Evolutionary conservation across 1,140 invertebrate species (phyloP).

Genomic region (Choristoneura fumiferana): DNA sequence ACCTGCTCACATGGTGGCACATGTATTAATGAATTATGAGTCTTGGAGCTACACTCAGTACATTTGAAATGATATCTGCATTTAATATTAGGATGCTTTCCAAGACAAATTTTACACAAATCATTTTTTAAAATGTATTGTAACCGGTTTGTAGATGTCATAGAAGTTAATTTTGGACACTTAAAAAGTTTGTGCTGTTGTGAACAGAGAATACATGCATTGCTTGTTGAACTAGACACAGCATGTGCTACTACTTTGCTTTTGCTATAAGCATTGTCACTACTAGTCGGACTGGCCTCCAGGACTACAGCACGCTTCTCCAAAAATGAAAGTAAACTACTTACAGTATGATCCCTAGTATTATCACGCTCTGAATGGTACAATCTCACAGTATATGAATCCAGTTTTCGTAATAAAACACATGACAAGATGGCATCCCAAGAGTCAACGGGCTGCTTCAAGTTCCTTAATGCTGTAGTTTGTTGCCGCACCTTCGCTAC

Average conservation of each 20-base stretch:
- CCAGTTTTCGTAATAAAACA: slow-evolving; percentile 15
- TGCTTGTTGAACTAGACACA: too few species aligned
- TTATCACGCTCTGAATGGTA: slow-evolving; percentile 9
- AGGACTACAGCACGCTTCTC: neutral
- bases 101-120: slow-evolving; percentile 22
- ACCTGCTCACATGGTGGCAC: too few species aligned
- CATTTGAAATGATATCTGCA: slow-evolving; percentile 20
- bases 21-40: slow-evolving; percentile 17
- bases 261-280: neutral
- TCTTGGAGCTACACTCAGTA: neutral
- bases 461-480: neutral
- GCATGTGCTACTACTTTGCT: neutral
- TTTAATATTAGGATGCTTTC: slow-evolving; percentile 1
- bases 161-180: neutral
- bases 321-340: neutral
- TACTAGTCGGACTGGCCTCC: neutral
- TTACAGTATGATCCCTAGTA: neutral
- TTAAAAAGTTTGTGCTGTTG: slow-evolving; percentile 9
- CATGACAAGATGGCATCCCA: slow-evolving; percentile 10
- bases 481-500: slow-evolving; percentile 4
- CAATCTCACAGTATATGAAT: neutral
- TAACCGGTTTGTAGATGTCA: neutral
- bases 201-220: neutral
- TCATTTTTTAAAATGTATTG: slow-evolving; percentile 7
- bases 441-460: slow-evolving; percentile 4